A percentile compares a stretch with the other conserved stretches of the same genome.
Evolutionary conservation across 2,888 invertebrate genomes (phyloP).

Genomic region (Gymnocheta viridis): DNA sequence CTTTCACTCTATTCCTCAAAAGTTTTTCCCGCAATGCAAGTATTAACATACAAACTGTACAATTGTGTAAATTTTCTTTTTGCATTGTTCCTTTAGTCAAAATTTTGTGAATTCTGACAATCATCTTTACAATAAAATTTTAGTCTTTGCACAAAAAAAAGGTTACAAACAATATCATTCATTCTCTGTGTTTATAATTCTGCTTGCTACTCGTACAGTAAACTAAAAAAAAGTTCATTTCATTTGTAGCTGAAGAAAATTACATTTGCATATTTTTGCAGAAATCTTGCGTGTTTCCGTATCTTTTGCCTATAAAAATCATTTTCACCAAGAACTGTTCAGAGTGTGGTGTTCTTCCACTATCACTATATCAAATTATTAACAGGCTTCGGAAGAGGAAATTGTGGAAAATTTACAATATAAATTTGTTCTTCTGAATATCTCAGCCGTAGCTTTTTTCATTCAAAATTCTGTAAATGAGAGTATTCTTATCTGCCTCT

Average conservation of each 20-base stretch:
- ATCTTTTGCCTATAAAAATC: conserved; percentile 22
- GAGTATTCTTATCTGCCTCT: neutral
- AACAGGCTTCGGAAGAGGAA: neutral
- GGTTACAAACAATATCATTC: conserved; percentile 7
- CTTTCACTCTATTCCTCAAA: neutral
- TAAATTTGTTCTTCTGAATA: neutral
- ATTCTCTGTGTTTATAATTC: neutral
- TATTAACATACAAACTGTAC: neutral
- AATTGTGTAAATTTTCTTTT: conserved; percentile 5
- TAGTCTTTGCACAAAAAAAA: neutral
- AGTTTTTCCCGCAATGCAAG: neutral
- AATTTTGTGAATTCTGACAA: neutral
- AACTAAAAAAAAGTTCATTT: conserved; percentile 41
- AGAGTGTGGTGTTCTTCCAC: neutral
- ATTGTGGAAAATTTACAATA: neutral
- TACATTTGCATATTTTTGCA: conserved; percentile 59
- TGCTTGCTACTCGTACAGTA: neutral
- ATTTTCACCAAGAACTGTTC: neutral
- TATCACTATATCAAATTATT: neutral
- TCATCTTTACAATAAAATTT: conserved; percentile 2
- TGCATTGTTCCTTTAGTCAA: neutral
- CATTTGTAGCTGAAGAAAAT: conserved; percentile 52
- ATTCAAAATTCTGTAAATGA: neutral
- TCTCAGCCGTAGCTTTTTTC: neutral
- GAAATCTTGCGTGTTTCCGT: conserved; percentile 37